These are phyloP conservation scores for Nymphalis io DNA, from an alignment of 1,140 invertebrate genomes.

Conservation along the genomic window DNA sequence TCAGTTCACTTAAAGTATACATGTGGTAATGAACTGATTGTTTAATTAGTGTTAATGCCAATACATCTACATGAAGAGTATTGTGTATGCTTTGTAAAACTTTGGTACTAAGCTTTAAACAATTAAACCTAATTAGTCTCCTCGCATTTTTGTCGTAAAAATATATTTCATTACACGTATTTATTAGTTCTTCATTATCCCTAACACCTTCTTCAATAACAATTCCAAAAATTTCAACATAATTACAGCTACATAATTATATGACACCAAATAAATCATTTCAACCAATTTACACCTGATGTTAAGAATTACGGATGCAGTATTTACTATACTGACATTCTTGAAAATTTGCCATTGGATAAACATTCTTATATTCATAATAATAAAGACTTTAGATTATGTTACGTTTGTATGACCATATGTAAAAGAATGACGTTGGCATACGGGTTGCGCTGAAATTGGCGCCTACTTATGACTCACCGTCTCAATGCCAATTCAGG, in stretches of 20 bases:
- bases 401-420: neutral
- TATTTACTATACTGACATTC: slow-evolving; percentile 1
- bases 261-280: slow-evolving; percentile 11
- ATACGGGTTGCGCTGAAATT: slow-evolving; percentile 24
- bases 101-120: no score
- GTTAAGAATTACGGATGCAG: neutral
- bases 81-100: no score
- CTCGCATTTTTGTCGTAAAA: no score
- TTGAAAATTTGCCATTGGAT: neutral
- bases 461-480: slow-evolving; percentile 33
- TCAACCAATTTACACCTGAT: slow-evolving; percentile 11
- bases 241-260: slow-evolving; percentile 5
- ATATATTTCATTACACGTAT: neutral
- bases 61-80: no score
- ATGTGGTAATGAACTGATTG: no score
- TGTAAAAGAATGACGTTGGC: slow-evolving; percentile 18
- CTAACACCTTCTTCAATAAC: neutral
- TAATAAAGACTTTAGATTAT: neutral
- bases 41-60: no score
- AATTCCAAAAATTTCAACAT: neutral
- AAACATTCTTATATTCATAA: neutral
- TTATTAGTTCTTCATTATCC: neutral
- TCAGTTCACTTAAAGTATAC: no score
- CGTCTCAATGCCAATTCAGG: slow-evolving; percentile 38
- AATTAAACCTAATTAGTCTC: no score